These are phyloP conservation scores for Meandrina meandrites DNA, from an alignment of 92 coral and sea anemone genomes.

Conservation along the genomic window DNA sequence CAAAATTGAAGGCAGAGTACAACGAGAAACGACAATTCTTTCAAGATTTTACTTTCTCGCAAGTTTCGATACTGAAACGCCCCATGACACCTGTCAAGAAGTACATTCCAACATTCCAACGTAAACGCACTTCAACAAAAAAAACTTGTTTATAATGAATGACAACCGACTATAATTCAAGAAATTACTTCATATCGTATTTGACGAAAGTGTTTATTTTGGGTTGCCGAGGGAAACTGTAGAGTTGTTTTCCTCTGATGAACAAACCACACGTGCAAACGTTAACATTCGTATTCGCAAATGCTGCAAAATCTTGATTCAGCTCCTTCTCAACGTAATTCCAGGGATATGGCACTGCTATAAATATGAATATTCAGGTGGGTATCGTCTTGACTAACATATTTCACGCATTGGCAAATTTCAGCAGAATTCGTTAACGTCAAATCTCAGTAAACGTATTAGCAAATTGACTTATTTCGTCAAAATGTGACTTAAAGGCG, in stretches of 20 bases:
- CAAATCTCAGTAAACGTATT: too few species aligned
- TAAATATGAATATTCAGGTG: neutral
- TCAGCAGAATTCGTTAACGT: too few species aligned
- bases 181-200: neutral
- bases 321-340: conserved; percentile 5
- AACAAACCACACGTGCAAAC: neutral
- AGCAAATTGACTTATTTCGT: too few species aligned
- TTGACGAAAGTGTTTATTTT: neutral
- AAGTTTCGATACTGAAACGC: too few species aligned
- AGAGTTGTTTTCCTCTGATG: conserved; percentile 3
- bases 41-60: too few species aligned
- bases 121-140: neutral
- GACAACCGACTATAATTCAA: neutral
- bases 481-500: too few species aligned
- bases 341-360: conserved; percentile 6
- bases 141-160: neutral
- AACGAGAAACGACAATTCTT: too few species aligned
- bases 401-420: too few species aligned
- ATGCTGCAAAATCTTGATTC: neutral
- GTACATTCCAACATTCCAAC: too few species aligned
- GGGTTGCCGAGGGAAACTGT: conserved; percentile 7
- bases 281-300: conserved; percentile 3
- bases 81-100: too few species aligned
- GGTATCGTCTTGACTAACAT: conserved; percentile 1
- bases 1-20: neutral